Base-by-base conservation (phyloP, 2,888 invertebrate genomes). In the Seira sanloemensis region DNA sequence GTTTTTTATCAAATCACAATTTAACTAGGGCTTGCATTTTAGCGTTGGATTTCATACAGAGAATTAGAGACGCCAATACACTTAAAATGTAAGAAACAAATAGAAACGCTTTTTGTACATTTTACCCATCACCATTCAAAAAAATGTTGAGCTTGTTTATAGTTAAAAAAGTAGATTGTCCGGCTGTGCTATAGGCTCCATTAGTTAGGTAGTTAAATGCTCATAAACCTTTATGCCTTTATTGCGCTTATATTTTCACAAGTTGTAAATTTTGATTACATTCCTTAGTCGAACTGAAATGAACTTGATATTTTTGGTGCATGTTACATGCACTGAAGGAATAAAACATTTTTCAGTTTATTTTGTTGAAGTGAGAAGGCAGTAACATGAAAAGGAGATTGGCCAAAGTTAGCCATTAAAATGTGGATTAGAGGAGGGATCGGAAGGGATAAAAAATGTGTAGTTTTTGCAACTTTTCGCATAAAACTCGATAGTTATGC, bases 211-310 rank as follows among this genome's bases (percentile, higher is more conserved):
- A 72, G 66, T 73, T 79, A 79, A 73, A 62, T 27, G 27, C 50
- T 54, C 79, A 79, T 79, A 79, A 78, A 79, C 66, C 68, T 74
- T 58, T 23, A 79, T 72, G 66, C 24, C 73, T 79, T 79, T 79
- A 79, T 74, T 50, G 58, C 79, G 26, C 66, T 37, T 78, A 72
- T 78, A 72, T 73, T 78, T 72, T 54, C 78, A 65, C 78, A 50
- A 73, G 78, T 72, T 78, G 72, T 78, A 78, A 72, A 78, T 78
- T 78, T 78, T 72, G 72, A 73, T 72, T 78, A 78, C 72, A 46
- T 66, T 78, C 50, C 21, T 5, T 23, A 69, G 65, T 71, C 69
- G 12, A 37, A 37, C 37, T 37, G 37, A 37, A 37, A 12, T 37
- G 37, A 37, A 37, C 37, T 37, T 37, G 37, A 37, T 37, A 12